Evolutionary conservation across 2,113 vertebrate species (phyloP).

Genomic region (Lagenorhynchus albirostris): DNA sequence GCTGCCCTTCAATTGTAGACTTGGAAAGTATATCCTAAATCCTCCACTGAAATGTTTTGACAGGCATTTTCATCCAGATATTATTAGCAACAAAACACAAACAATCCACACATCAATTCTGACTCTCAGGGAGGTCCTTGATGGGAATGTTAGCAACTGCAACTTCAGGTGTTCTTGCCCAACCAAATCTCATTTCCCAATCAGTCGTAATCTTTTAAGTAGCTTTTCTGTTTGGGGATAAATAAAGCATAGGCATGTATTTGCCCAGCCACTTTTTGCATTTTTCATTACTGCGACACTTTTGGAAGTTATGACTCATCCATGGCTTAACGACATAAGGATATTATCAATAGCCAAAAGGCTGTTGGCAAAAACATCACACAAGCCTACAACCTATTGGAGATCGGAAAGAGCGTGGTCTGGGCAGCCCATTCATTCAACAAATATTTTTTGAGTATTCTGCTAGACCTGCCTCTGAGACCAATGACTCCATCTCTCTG

Average conservation of each 20-base stretch:
- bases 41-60: slow-evolving; percentile 33
- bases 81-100: slow-evolving; percentile 52
- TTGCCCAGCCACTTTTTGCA: neutral
- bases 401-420: neutral
- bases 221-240: slow-evolving; percentile 58
- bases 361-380: neutral
- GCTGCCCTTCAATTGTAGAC: slow-evolving; percentile 11
- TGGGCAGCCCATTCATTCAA: neutral
- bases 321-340: neutral
- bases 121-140: slow-evolving; percentile 29
- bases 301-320: slow-evolving; percentile 5
- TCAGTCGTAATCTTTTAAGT: slow-evolving; percentile 58
- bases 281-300: slow-evolving; percentile 45
- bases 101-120: slow-evolving; percentile 17
- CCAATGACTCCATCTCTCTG: neutral
- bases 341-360: neutral
- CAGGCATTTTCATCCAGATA: slow-evolving; percentile 46
- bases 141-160: neutral
- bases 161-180: slow-evolving; percentile 32
- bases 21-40: slow-evolving; percentile 23
- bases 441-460: neutral
- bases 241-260: slow-evolving; percentile 45
- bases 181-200: slow-evolving; percentile 46
- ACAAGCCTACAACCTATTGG: neutral
- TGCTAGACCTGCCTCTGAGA: neutral